Conservation (phyloP, 1,140 invertebrate genomes). For the Plodia interpunctella region DNA sequence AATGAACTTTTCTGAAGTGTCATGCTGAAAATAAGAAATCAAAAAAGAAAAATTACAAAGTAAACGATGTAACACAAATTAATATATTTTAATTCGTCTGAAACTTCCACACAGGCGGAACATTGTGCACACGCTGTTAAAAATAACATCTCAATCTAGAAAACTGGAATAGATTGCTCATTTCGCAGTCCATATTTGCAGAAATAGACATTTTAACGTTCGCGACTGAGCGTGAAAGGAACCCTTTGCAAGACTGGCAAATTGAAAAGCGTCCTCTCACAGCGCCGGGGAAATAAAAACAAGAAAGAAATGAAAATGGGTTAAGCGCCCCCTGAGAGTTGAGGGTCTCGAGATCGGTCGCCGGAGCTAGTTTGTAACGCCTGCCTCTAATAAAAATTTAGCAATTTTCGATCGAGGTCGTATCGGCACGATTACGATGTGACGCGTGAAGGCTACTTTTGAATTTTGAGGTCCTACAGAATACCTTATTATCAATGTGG, state of each 20-base stretch:
- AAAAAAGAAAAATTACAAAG: too few relatives aligned
- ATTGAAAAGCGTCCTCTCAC: slow-evolving; percentile 26
- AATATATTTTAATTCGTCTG: too few relatives aligned
- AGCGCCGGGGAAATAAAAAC: slow-evolving; percentile 56
- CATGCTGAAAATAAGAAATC: too few relatives aligned
- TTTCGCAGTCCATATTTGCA: not conserved
- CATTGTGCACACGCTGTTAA: not conserved
- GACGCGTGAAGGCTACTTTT: not conserved
- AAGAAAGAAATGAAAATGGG: slow-evolving; percentile 61
- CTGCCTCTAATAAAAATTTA: slow-evolving; percentile 42
- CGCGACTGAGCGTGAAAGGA: not conserved
- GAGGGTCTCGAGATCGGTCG: slow-evolving; percentile 46
- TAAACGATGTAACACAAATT: too few relatives aligned
- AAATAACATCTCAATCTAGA: not conserved
- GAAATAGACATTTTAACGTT: slow-evolving; percentile 1
- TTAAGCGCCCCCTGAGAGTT: slow-evolving; percentile 50
- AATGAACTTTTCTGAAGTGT: too few relatives aligned
- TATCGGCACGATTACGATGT: not conserved
- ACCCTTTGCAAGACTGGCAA: slow-evolving; percentile 2
- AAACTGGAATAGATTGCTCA: not conserved
- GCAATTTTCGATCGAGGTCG: slow-evolving; percentile 20
- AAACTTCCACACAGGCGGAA: too few relatives aligned
- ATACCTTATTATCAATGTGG: too few relatives aligned
- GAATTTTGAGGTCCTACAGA: too few relatives aligned
- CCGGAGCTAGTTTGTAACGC: slow-evolving; percentile 24